These are phyloP conservation scores for Upupa epops DNA, from an alignment of 2,113 vertebrate genomes.

Conservation along the genomic window DNA sequence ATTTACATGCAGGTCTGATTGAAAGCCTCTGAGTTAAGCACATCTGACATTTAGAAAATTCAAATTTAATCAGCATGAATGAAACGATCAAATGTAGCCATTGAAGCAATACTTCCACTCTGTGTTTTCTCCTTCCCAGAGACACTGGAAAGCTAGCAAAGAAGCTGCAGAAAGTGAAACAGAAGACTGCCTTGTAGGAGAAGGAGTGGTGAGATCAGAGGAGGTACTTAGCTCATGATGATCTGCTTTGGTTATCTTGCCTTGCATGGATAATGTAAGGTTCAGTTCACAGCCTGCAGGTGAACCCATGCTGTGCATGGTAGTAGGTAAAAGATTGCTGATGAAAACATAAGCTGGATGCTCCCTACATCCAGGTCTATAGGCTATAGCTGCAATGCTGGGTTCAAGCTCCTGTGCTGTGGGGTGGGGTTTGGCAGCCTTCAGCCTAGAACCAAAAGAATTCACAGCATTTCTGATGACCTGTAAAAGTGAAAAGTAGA, in stretches of 20 bases:
- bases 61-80: neutral
- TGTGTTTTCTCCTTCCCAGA: neutral
- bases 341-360: neutral
- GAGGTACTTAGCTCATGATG: fast-evolving
- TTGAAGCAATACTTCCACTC: neutral
- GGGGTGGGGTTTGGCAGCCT: neutral
- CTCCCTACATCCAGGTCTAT: fast-evolving
- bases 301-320: fast-evolving
- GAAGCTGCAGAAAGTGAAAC: neutral
- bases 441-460: neutral
- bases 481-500: neutral
- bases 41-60: neutral
- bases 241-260: neutral
- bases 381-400: fast-evolving
- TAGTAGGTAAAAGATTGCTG: neutral
- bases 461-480: neutral
- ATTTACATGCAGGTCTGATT: neutral
- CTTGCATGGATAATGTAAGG: neutral
- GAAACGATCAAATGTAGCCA: neutral
- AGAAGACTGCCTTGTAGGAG: neutral
- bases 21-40: neutral
- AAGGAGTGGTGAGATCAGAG: fast-evolving
- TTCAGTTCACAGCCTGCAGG: neutral
- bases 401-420: neutral
- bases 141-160: neutral